Evolutionary conservation across 2,888 invertebrate species (phyloP).

Genomic region (Chaetogeoica ovagalla): DNA sequence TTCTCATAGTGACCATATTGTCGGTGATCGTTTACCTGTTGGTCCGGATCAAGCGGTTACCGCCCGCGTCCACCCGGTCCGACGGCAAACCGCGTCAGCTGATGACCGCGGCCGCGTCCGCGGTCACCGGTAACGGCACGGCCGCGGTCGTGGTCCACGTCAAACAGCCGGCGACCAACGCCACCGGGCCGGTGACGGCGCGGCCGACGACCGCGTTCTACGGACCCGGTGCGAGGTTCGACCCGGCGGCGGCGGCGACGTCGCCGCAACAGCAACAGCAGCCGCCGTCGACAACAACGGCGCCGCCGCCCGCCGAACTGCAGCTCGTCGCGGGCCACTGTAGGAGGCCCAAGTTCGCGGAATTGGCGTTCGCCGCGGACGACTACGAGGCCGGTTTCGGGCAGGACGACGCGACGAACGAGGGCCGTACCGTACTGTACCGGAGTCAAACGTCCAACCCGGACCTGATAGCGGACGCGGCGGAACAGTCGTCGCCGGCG

Average conservation of each 20-base stretch:
- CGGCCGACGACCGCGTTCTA: conserved; percentile 2
- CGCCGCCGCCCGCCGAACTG: not conserved
- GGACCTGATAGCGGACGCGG: conserved; percentile 79
- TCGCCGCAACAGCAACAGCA: not conserved
- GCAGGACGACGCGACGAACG: conserved; percentile 12
- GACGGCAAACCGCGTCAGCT: conserved; percentile 58
- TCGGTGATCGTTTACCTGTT: conserved; percentile 74
- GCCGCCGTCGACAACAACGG: not conserved
- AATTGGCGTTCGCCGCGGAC: conserved; percentile 38
- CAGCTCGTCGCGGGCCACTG: not conserved
- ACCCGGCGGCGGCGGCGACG: not conserved
- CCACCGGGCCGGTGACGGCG: conserved; percentile 22
- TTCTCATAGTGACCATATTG: conserved; percentile 75
- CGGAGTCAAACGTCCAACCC: conserved; percentile 74
- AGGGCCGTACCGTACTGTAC: conserved; percentile 63
- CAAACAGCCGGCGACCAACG: conserved; percentile 1
- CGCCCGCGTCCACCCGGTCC: conserved; percentile 53
- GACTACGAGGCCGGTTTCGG: conserved; percentile 40
- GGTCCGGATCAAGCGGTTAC: conserved; percentile 73
- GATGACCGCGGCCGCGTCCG: conserved; percentile 70
- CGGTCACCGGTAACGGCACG: conserved; percentile 63
- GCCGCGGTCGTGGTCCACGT: conserved; percentile 50
- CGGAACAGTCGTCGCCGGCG: conserved; percentile 60
- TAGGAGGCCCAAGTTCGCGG: conserved; percentile 20
- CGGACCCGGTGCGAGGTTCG: conserved; percentile 18